phyloP scores from a whole-genome alignment of 2,113 vertebrate species.

The Gadus macrocephalus region DNA sequence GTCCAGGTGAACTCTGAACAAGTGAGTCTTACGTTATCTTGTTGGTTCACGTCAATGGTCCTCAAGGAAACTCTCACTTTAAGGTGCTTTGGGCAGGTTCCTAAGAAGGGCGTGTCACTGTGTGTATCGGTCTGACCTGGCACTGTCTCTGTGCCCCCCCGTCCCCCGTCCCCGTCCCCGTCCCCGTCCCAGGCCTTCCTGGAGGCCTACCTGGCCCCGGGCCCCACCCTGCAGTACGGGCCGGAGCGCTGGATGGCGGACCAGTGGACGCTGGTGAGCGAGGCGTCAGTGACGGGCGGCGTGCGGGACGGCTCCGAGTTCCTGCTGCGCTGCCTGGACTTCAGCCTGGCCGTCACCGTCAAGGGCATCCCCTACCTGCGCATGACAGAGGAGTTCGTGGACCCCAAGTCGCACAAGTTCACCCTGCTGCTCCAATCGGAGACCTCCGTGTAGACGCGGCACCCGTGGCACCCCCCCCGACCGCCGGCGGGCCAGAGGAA shows the following conservation, averaged over 20 bases:
- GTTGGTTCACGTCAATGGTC: too few species aligned
- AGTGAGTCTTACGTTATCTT: too few species aligned
- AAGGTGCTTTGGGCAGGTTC: too few species aligned
- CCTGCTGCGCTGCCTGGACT: conserved; percentile 87
- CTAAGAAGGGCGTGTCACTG: too few species aligned
- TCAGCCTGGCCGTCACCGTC: conserved; percentile 86
- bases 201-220: conserved; percentile 84
- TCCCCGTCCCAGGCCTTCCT: conserved; percentile 84
- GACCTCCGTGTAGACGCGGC: conserved; percentile 67
- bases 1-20: too few species aligned
- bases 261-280: conserved; percentile 94
- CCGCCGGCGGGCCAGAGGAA: conserved; percentile 19
- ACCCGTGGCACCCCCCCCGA: too few species aligned
- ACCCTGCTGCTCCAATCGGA: conserved; percentile 89
- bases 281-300: conserved; percentile 87
- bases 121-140: too few species aligned
- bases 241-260: conserved; percentile 90
- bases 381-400: conserved; percentile 87
- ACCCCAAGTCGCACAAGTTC: conserved; percentile 96
- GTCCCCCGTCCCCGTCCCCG: too few species aligned
- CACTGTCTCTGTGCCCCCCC: too few species aligned
- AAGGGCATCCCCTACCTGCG: conserved; percentile 89
- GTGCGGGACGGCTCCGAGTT: conserved; percentile 86
- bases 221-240: conserved; percentile 93
- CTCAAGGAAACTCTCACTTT: too few species aligned